Conservation (phyloP, 2,797 vertebrate genomes). For the Gymnoscopelus braueri region DNA sequence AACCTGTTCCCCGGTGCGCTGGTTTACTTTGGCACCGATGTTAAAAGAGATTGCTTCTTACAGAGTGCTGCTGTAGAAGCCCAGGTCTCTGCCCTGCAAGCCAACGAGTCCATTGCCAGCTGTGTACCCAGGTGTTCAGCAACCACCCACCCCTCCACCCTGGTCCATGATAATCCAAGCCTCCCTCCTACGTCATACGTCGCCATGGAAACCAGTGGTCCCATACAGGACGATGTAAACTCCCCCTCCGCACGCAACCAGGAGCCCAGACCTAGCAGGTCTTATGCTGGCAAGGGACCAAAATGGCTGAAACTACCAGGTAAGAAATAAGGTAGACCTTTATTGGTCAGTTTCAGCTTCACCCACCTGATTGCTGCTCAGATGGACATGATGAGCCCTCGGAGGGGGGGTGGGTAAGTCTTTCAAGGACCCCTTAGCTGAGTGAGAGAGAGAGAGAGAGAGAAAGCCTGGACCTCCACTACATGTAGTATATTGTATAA, state of each 20-base stretch:
- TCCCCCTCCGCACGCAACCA: conserved; percentile 19
- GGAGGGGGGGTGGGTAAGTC: no score
- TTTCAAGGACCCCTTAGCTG: no score
- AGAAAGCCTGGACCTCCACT: no score
- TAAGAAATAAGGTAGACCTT: conserved; percentile 56
- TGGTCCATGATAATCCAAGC: conserved; percentile 41
- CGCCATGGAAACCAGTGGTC: conserved; percentile 29
- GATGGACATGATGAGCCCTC: no score
- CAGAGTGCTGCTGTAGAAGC: conserved; percentile 67
- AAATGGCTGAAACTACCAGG: conserved; percentile 97
- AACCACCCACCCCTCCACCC: conserved; percentile 37
- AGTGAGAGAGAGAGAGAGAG: no score
- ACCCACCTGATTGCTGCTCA: no score
- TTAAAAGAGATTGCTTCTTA: conserved; percentile 75
- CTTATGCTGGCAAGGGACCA: conserved; percentile 85
- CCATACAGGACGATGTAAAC: conserved; percentile 10
- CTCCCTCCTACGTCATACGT: conserved; percentile 32
- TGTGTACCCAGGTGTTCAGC: conserved; percentile 75
- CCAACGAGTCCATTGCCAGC: conserved; percentile 80
- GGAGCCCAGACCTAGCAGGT: conserved; percentile 61
- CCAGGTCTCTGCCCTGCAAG: conserved; percentile 73
- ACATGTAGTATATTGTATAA: no score
- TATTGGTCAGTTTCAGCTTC: no score
- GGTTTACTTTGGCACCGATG: conserved; percentile 89
- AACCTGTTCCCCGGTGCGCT: conserved; percentile 92